Base-by-base conservation (phyloP, 2,888 invertebrate species). In the Tipula confusa region DNA sequence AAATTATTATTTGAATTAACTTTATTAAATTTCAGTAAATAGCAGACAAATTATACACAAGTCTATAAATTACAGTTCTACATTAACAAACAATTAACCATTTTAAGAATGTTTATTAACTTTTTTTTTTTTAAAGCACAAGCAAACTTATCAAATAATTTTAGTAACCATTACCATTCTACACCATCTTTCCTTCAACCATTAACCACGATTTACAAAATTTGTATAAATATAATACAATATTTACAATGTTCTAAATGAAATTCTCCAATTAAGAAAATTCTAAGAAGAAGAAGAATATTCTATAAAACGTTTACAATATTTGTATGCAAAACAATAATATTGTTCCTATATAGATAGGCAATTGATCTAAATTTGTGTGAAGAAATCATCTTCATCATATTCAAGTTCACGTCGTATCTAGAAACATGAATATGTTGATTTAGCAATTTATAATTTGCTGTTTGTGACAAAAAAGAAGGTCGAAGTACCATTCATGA, bases 1-100 rank as follows among this genome's bases (percentile, higher is more conserved):
- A n/a, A 64, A 64, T 64, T 24, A 64, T 64, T 64, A 64, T 64
- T 64, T 24, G 64, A 64, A 64, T 24, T 64, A 64, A 64, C 64
- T 64, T 64, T 64, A 64, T 64, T 64, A 64, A 64, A 24, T 18
- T 64, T 64, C 64, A 64, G 64, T 64, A 43, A n/a, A n/a, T 43
- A 64, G 64, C 64, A 64, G 64, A 64, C 64, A 64, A 64, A 64
- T 18, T 64, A n/a, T n/a, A 64, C 64, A 64, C 64, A 64, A 64
- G 64, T 64, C 64, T 64, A 64, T 7, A 43, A 64, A 64, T 9
- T n/a, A n/a, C n/a, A n/a, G n/a, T n/a, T 24, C 64, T 64, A 64
- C 64, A 64, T 2, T 13, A 64, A 64, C 64, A 64, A 64, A 64
- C 64, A 64, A 64, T 64, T 64, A 64, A 64, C 64, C 64, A 64